Evolutionary conservation across 2,797 vertebrate genomes (phyloP).

Genomic region (Periparus ater): DNA sequence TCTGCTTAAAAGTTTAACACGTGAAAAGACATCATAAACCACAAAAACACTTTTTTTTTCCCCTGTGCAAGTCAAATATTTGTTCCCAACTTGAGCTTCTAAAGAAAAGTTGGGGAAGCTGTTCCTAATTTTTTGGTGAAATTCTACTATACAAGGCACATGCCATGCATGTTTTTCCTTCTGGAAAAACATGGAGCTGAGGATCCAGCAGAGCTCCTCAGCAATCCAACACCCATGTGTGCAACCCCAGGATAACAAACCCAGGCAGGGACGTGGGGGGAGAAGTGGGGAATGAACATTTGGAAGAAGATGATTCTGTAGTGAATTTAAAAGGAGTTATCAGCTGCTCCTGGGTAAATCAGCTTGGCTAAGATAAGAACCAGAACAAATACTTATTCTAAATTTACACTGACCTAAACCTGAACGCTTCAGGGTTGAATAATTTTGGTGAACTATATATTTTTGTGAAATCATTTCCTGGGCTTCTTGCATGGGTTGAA

Average conservation of each 20-base stretch:
- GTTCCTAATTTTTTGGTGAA: background rate
- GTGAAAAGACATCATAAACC: background rate
- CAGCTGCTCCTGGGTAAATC: constrained; percentile 57
- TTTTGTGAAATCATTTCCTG: constrained; percentile 44
- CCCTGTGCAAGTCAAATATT: background rate
- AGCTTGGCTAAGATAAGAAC: constrained; percentile 52
- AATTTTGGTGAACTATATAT: constrained; percentile 34
- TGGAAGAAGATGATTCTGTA: constrained; percentile 16
- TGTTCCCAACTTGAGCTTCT: background rate
- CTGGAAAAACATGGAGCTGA: background rate
- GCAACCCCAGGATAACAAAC: background rate
- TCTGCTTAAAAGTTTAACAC: background rate
- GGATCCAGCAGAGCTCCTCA: background rate
- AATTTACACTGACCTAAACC: constrained; percentile 67
- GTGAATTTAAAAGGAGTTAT: constrained; percentile 49
- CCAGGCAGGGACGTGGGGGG: background rate
- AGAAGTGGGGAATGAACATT: background rate
- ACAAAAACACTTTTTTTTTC: background rate
- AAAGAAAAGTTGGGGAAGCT: background rate
- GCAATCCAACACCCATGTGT: background rate
- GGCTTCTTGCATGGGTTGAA: constrained; percentile 29
- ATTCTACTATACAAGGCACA: background rate
- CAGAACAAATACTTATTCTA: constrained; percentile 65
- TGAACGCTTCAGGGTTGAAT: constrained; percentile 31
- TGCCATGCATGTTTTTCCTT: background rate